A percentile compares a stretch with the other conserved stretches of the same genome.
These are phyloP conservation scores for Haemorhous mexicanus DNA, from an alignment of 2,113 vertebrate genomes.

Conservation along the genomic window DNA sequence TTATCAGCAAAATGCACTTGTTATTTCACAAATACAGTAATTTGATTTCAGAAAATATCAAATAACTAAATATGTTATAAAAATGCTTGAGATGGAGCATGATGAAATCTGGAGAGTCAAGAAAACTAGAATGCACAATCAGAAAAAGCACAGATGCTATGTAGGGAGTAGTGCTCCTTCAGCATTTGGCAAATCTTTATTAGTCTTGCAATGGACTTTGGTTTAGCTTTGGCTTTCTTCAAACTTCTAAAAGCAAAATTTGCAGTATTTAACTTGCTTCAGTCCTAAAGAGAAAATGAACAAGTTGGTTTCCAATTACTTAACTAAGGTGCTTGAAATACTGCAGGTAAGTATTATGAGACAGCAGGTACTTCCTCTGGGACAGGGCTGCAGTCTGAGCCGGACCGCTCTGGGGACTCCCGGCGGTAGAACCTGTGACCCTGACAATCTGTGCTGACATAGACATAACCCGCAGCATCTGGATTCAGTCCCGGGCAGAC, in stretches of 20 bases:
- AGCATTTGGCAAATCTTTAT: background rate
- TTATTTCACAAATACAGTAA: background rate
- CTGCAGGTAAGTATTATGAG: conserved; percentile 11
- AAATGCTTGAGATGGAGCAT: background rate
- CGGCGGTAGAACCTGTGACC: conserved; percentile 81
- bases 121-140: background rate
- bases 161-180: background rate
- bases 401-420: conserved; percentile 3
- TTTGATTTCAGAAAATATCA: background rate
- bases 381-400: background rate
- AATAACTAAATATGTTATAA: background rate
- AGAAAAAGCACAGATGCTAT: background rate
- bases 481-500: conserved; percentile 76
- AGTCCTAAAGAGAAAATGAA: background rate
- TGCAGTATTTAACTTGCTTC: background rate
- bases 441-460: conserved; percentile 69
- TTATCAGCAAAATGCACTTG: background rate
- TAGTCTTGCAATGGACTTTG: background rate
- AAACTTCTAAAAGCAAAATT: background rate
- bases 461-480: conserved; percentile 74
- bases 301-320: background rate
- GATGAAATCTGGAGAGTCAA: background rate
- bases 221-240: background rate
- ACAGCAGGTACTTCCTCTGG: conserved; percentile 60
- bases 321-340: background rate